Conservation (phyloP, 2,888 invertebrate species). For the Eristalinus sepulchralis region DNA sequence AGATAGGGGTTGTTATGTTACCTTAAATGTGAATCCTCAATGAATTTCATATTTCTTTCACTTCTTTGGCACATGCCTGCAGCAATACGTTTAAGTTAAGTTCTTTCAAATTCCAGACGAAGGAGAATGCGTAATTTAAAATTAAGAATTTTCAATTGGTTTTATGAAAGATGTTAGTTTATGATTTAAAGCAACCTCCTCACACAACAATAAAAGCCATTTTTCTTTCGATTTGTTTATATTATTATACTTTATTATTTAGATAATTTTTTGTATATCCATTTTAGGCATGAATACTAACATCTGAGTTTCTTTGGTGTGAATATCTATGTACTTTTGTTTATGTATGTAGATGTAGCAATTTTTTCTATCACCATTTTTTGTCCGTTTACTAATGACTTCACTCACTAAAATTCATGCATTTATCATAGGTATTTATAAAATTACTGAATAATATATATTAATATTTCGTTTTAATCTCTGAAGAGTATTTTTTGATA, state of each 20-base stretch:
- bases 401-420: background rate
- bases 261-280: constrained; percentile 54
- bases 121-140: too few relatives aligned
- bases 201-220: background rate
- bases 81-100: too few relatives aligned
- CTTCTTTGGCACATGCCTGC: too few relatives aligned
- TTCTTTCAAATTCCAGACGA: too few relatives aligned
- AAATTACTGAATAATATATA: constrained; percentile 59
- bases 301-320: constrained; percentile 69
- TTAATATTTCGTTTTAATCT: constrained; percentile 54
- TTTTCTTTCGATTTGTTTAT: constrained; percentile 17
- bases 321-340: constrained; percentile 27
- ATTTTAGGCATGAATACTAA: constrained; percentile 57
- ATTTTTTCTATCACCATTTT: background rate
- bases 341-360: constrained; percentile 1
- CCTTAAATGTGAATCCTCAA: too few relatives aligned
- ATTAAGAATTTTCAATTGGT: too few relatives aligned
- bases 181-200: too few relatives aligned
- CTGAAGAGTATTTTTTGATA: constrained; percentile 63
- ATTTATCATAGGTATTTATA: constrained; percentile 31
- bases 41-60: too few relatives aligned
- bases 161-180: too few relatives aligned
- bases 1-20: too few relatives aligned
- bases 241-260: constrained; percentile 51
- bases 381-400: background rate